A percentile compares a stretch with the other conserved stretches of the same genome.
Evolutionary conservation across 2,797 vertebrate species (phyloP).

Genomic region (Hemibagrus guttatus): DNA sequence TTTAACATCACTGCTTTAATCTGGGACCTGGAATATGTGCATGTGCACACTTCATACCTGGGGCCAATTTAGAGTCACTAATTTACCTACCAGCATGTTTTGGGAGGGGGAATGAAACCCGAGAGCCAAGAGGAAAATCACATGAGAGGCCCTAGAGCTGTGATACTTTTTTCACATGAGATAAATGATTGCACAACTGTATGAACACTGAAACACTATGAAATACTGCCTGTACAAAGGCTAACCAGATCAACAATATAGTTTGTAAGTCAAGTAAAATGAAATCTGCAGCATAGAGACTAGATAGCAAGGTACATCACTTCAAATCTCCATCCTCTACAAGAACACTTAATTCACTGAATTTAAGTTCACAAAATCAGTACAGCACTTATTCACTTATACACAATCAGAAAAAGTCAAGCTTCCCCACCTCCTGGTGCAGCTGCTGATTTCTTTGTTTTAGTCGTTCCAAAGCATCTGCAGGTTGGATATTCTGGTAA

Average conservation of each 20-base stretch:
- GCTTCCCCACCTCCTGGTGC: slow-evolving; percentile 47
- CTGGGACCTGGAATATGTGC: background rate
- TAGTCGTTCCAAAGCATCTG: slow-evolving; percentile 32
- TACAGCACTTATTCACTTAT: background rate
- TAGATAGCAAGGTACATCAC: background rate
- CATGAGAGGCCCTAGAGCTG: background rate
- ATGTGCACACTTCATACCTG: background rate
- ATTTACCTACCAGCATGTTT: background rate
- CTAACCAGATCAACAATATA: background rate
- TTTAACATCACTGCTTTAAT: background rate
- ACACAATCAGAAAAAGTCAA: slow-evolving; percentile 7
- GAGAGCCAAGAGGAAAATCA: background rate
- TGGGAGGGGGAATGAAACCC: background rate
- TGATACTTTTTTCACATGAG: background rate
- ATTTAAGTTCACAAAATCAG: background rate
- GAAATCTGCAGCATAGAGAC: background rate
- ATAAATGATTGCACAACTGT: background rate
- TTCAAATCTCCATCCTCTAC: background rate
- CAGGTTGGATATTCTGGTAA: slow-evolving; percentile 30
- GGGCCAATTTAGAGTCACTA: background rate
- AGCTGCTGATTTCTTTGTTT: slow-evolving; percentile 44
- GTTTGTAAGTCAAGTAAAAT: background rate
- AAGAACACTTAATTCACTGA: background rate
- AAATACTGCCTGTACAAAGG: background rate
- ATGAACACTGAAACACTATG: background rate